Evolutionary conservation across 2,888 invertebrate genomes (phyloP).

Genomic region (Lomographa bimaculata): DNA sequence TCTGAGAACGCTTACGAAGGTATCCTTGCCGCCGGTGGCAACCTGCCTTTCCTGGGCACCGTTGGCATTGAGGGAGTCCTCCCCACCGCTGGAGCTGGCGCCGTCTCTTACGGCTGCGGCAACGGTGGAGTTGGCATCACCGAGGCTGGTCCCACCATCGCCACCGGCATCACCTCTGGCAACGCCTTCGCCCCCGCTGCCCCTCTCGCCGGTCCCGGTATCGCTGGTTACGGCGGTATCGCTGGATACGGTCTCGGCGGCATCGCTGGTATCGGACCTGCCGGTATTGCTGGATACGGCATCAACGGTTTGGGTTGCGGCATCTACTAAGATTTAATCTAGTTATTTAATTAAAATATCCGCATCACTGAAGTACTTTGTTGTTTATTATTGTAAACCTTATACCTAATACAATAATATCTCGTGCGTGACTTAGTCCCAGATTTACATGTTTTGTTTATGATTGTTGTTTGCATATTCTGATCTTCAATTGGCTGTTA

Average conservation of each 20-base stretch:
- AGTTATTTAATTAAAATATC: too few relatives aligned
- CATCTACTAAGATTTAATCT: too few relatives aligned
- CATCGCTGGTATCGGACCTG: slow-evolving; percentile 33
- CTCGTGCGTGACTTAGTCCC: too few relatives aligned
- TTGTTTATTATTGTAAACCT: too few relatives aligned
- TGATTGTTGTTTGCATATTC: too few relatives aligned
- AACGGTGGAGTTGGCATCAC: slow-evolving; percentile 42
- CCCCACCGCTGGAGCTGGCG: slow-evolving; percentile 44
- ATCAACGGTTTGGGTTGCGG: slow-evolving; percentile 20
- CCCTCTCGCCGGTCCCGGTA: slow-evolving; percentile 8
- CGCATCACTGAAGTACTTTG: too few relatives aligned
- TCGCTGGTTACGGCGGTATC: slow-evolving; percentile 20
- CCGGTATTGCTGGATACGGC: slow-evolving; percentile 36
- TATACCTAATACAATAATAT: too few relatives aligned
- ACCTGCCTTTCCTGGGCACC: slow-evolving; percentile 48
- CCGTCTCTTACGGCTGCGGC: slow-evolving; percentile 45
- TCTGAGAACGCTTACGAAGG: slow-evolving; percentile 53
- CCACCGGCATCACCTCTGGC: slow-evolving; percentile 14
- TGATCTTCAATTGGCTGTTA: too few relatives aligned
- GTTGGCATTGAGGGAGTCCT: slow-evolving; percentile 45
- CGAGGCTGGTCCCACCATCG: slow-evolving; percentile 32
- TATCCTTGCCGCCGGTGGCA: slow-evolving; percentile 42
- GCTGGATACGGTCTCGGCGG: slow-evolving; percentile 37
- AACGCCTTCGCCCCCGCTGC: slow-evolving; percentile 3
- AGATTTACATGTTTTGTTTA: too few relatives aligned